Conservation (phyloP, 2,888 invertebrate genomes). For the Odontocolon sp. region DNA sequence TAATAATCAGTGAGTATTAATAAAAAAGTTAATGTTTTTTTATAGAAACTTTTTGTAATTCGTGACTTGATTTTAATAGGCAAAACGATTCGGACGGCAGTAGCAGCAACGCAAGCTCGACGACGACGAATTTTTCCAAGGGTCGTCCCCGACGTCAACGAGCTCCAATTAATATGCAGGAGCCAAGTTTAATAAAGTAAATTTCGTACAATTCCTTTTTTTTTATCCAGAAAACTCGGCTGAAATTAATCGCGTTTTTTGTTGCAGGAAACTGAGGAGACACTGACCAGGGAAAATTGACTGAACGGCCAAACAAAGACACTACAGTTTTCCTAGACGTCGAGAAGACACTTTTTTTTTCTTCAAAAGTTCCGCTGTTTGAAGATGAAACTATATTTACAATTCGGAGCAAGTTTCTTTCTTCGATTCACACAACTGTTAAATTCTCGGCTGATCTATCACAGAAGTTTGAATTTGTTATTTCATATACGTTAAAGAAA, state of each 20-base stretch:
- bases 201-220: constrained; percentile 25
- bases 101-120: constrained; percentile 65
- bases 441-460: no score
- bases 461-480: constrained; percentile 20
- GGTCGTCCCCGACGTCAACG: constrained; percentile 72
- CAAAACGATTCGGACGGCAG: constrained; percentile 68
- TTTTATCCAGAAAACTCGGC: no score
- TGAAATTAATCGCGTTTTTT: no score
- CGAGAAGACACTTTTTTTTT: neutral
- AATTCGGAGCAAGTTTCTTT: constrained; percentile 25
- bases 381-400: constrained; percentile 2
- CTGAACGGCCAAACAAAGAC: neutral
- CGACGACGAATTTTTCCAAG: constrained; percentile 39
- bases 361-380: constrained; percentile 15
- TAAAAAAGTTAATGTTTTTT: constrained; percentile 2
- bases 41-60: neutral
- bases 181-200: constrained; percentile 72
- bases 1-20: constrained; percentile 10
- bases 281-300: constrained; percentile 18
- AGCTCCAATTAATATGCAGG: constrained; percentile 70
- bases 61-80: no score
- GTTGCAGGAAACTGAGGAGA: constrained; percentile 70
- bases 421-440: constrained; percentile 9
- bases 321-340: neutral
- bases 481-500: constrained; percentile 1